These are phyloP conservation scores for Trypoxylon attenuatum DNA, from an alignment of 2,888 invertebrate genomes.

Conservation along the genomic window DNA sequence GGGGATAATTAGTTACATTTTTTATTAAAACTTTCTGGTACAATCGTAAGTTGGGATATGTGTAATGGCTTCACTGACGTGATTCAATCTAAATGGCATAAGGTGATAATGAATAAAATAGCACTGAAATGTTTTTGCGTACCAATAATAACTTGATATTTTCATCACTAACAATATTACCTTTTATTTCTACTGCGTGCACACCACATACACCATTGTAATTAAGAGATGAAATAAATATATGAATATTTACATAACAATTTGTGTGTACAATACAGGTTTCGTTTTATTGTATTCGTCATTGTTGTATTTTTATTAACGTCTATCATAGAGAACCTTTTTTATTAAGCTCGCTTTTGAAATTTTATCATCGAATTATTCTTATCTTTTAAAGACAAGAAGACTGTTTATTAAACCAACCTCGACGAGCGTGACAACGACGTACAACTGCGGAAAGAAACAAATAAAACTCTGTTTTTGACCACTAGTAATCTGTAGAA, in stretches of 20 bases:
- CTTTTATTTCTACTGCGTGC: constrained; percentile 69
- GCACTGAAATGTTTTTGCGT: constrained; percentile 54
- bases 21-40: constrained; percentile 58
- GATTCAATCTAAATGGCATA: constrained; percentile 51
- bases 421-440: no score
- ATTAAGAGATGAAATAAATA: constrained; percentile 67
- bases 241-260: constrained; percentile 67
- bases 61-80: constrained; percentile 50
- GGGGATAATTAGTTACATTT: constrained; percentile 57
- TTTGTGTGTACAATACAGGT: constrained; percentile 52
- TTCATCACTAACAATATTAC: constrained; percentile 67
- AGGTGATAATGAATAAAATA: constrained; percentile 54
- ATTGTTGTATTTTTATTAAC: constrained; percentile 11
- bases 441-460: no score
- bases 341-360: no score
- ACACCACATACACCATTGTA: constrained; percentile 64
- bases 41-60: constrained; percentile 49
- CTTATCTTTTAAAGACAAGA: no score
- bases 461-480: no score
- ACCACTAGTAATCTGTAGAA: no score
- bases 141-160: constrained; percentile 64
- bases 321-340: no score
- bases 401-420: no score
- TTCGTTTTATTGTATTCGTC: background rate
- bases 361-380: no score